Conservation (phyloP, 2,797 vertebrate species). For the Cuniculus paca region DNA sequence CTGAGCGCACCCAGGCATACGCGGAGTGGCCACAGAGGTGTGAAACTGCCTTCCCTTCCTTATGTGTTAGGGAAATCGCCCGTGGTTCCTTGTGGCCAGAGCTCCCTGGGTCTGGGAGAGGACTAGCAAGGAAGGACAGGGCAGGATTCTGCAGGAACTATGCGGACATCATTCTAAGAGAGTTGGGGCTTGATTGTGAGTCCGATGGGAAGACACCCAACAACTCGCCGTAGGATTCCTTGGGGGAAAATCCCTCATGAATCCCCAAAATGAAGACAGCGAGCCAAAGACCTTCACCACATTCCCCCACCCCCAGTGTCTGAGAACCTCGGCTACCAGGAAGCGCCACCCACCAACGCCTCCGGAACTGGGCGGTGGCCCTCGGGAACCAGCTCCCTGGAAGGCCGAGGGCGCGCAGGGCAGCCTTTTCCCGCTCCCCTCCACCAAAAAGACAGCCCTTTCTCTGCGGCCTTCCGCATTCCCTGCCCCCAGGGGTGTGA, state of each 20-base stretch:
- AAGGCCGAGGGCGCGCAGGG: not conserved
- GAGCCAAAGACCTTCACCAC: not conserved
- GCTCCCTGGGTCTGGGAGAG: not conserved
- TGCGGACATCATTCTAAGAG: not conserved
- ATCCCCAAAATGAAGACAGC: not conserved
- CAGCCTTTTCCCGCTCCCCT: constrained; percentile 31
- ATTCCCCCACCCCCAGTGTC: not conserved
- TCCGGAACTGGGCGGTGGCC: not conserved
- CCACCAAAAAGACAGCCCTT: not conserved
- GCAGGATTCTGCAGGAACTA: not conserved
- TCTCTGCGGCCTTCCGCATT: constrained; percentile 63
- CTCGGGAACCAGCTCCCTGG: not conserved
- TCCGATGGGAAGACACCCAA: not conserved
- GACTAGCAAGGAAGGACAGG: not conserved
- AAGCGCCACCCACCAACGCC: constrained; percentile 59
- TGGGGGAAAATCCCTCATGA: not conserved
- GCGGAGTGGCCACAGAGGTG: not conserved
- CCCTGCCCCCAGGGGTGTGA: constrained; percentile 63
- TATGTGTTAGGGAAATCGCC: not conserved
- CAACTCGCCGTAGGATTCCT: not conserved
- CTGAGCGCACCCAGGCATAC: not conserved
- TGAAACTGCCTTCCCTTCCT: not conserved
- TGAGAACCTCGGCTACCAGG: constrained; percentile 10
- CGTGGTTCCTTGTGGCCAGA: not conserved
- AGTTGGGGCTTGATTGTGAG: not conserved